Percentiles rank a stretch among this genome's conserved stretches.
Conservation (phyloP, 2,113 vertebrate genomes). For the Tiliqua scincoides region DNA sequence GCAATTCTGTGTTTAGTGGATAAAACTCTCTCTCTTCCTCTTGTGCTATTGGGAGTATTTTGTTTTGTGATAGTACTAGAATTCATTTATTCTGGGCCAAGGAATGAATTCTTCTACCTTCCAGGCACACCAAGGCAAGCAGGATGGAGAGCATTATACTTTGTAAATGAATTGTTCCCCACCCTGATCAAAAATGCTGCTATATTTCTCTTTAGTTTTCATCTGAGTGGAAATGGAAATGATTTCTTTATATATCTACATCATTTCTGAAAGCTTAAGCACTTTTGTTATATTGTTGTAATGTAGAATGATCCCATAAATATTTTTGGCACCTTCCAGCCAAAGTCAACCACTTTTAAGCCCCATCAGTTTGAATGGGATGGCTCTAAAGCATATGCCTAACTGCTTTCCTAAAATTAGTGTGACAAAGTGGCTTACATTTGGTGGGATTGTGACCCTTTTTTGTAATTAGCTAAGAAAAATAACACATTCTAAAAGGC, state of each 20-base stretch:
- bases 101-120: not conserved
- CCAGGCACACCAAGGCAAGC: not conserved
- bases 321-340: not conserved
- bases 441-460: not conserved
- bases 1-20: not conserved
- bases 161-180: not conserved
- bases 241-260: not conserved
- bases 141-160: not conserved
- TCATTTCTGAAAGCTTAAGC: not conserved
- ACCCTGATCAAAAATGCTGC: not conserved
- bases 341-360: not conserved
- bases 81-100: not conserved
- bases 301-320: not conserved
- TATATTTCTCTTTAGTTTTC: not conserved
- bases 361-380: not conserved
- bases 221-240: not conserved
- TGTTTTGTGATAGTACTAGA: not conserved
- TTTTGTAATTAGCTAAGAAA: not conserved
- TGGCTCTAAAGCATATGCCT: not conserved
- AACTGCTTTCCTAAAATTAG: not conserved
- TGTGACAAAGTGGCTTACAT: not conserved
- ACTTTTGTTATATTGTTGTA: not conserved
- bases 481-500: not conserved
- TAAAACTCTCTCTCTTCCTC: not conserved
- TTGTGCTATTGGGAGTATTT: not conserved